A percentile compares a stretch with the other conserved stretches of the same genome.
phyloP scores from a whole-genome alignment of 2,113 vertebrate species.

The Myodes glareolus region DNA sequence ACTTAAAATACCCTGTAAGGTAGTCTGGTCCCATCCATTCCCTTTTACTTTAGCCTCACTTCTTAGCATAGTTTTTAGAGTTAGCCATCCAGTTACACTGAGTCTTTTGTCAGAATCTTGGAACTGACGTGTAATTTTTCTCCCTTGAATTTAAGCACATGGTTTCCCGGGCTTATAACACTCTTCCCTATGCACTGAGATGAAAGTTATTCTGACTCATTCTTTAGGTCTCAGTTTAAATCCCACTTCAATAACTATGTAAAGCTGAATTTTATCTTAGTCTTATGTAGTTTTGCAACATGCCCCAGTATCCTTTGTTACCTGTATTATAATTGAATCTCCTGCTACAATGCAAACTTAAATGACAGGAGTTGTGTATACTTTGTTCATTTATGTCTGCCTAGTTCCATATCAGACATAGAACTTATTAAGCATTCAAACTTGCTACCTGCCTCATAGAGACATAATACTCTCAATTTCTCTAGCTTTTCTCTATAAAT shows the following conservation, averaged over 20 bases:
- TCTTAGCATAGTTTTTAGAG: not conserved
- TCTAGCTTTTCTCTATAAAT: not conserved
- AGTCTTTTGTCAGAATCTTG: not conserved
- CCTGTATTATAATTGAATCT: not conserved
- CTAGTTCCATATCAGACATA: not conserved
- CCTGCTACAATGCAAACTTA: not conserved
- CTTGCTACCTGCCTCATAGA: slow-evolving; percentile 1
- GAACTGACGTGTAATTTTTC: not conserved
- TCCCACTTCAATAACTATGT: not conserved
- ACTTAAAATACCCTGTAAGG: not conserved
- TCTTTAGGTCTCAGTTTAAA: slow-evolving; percentile 22
- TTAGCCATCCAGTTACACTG: not conserved
- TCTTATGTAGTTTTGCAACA: not conserved
- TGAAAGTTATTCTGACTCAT: not conserved
- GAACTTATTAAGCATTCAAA: not conserved
- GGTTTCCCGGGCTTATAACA: not conserved
- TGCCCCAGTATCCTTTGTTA: not conserved
- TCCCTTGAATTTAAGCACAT: not conserved
- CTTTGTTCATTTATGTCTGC: not conserved
- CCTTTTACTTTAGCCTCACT: not conserved
- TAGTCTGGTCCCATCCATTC: not conserved
- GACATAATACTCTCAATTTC: not conserved
- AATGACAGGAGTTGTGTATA: not conserved
- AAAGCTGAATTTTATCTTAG: not conserved
- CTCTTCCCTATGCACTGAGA: not conserved